Base-by-base conservation (phyloP, 92 coral and sea anemone species). In the Chrysogorgia sp. region DNA sequence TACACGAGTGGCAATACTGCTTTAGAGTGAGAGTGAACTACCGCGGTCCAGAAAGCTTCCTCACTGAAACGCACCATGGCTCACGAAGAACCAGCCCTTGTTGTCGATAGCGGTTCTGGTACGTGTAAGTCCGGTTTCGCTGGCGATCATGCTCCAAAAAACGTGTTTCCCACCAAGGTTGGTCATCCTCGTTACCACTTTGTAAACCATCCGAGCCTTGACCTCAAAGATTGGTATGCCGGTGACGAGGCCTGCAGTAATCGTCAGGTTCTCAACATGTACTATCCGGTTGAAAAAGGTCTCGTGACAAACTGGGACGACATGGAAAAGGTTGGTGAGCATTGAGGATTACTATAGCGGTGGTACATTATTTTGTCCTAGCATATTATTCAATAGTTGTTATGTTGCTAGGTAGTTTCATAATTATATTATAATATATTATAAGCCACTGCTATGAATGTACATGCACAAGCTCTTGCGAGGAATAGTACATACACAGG, bases 121-220 rank as follows among this genome's bases (percentile, higher is more conserved):
- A 93, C 86, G 88, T 89, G 96, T 81, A 93, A 93, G 67, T 94
- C 97, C 15, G 98, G 98, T 72, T 91, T 91, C 77, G 96, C 98
- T 33, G 97, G 97, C 66, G 90, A 91, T 82, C 91, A 93, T 83
- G 98, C 93, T 79, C 98, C 98, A 10, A 85, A 92, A 60, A 91
- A 91, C 37, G 92, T 91, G 64, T 91, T 91, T 60, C 98, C 98
- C 7, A 91, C 98, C 74, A 86, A 87, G 52, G 93, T 91, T 30
- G 98, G 96, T 47, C 91, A 97, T 53, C 93, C 97, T 85, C 92
- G 97, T 56, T 90, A 88, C 64, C 88, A 85, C 81, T 91, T 93
- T 40, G 92, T 92, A 28, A 91, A 72, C 17, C 23, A 40, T 28
- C 58, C 87, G 71, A 88, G 91, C 82, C 88, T 90, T 88, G 92